Evolutionary conservation across 2,797 vertebrate species (phyloP), one percentile per base, ranked within the genome.

Genomic region (Sparidentex hasta): DNA sequence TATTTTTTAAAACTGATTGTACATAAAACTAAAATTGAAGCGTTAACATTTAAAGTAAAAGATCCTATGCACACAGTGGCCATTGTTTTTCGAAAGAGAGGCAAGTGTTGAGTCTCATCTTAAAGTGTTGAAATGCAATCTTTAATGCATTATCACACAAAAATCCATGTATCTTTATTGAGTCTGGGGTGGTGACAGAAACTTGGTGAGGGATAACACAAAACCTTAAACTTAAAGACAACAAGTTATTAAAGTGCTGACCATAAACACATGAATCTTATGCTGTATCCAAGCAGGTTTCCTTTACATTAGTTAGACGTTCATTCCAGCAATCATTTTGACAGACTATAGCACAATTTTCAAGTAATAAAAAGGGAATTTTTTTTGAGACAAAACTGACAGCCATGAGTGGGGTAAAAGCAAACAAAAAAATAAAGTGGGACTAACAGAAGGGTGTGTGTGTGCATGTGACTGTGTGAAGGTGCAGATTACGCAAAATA

Each of bases 361-460:
- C 6, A 75, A 71, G 68, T 11, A 11, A 52, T 65, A 13, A 69
- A 68, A 59, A 16, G 9, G 11, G 9, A 59, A 64, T 68, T 57
- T 33, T 71, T 76, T 76, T 52, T 29, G 2, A 55, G 51, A 67
- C 64, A 6, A 38, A 43, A 63, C 20, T 44, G 51, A 70, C 23
- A 43, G 25, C n/a, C 55, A 46, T 33, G 29, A 75, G 61, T 80
- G 66, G 33, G 27, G 14, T 51, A 62, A 9, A 29, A 56, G 5
- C 2, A 46, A 71, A 65, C 20, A 38, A 65, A 68, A 65, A 68
- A 43, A 43, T 3, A 20, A 59, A 57, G 59, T 64, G 65, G 1
- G 7, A 44, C 62, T 75, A 71, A 79, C 79, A 69, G 65, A 61
- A 78, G 47, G 58, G 38, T 69, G 67, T 73, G 63, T 52, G 52